phyloP scores from a whole-genome alignment of 2,888 invertebrate species.

The Kuschelorhynchus macadamiae region DNA sequence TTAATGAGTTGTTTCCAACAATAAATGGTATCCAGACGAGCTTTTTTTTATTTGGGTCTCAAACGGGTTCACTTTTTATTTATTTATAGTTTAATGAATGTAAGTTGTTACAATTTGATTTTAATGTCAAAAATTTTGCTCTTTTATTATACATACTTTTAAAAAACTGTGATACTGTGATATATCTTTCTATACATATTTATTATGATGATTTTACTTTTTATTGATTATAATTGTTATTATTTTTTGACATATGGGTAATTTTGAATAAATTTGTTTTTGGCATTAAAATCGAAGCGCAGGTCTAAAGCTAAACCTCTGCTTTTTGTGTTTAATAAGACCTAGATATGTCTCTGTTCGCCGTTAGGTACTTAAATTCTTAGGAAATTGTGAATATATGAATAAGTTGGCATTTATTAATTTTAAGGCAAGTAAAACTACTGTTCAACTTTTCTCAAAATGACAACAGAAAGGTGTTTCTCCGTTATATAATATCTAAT shows the following conservation, averaged over 20 bases:
- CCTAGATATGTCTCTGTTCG: conserved; percentile 42
- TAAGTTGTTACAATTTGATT: neutral
- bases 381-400: conserved; percentile 29
- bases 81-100: too few species aligned
- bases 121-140: conserved; percentile 5
- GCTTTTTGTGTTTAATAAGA: conserved; percentile 53
- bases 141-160: conserved; percentile 18
- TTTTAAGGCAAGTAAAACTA: conserved; percentile 42
- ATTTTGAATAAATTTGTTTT: conserved; percentile 13
- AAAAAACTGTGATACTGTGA: conserved; percentile 37
- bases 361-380: conserved; percentile 63
- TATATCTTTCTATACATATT: conserved; percentile 32
- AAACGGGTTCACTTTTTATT: too few species aligned
- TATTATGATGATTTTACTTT: conserved; percentile 10
- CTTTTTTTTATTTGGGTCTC: too few species aligned
- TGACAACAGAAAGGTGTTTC: too few species aligned
- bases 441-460: too few species aligned
- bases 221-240: conserved; percentile 11
- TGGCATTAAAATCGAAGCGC: conserved; percentile 35
- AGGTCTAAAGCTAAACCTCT: conserved; percentile 52
- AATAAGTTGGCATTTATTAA: conserved; percentile 45
- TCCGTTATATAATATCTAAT: too few species aligned
- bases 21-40: too few species aligned
- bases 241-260: neutral
- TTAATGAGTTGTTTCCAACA: too few species aligned